These are phyloP conservation scores for Neopipo cinnamomea DNA, from an alignment of 2,113 vertebrate genomes.

Conservation along the genomic window DNA sequence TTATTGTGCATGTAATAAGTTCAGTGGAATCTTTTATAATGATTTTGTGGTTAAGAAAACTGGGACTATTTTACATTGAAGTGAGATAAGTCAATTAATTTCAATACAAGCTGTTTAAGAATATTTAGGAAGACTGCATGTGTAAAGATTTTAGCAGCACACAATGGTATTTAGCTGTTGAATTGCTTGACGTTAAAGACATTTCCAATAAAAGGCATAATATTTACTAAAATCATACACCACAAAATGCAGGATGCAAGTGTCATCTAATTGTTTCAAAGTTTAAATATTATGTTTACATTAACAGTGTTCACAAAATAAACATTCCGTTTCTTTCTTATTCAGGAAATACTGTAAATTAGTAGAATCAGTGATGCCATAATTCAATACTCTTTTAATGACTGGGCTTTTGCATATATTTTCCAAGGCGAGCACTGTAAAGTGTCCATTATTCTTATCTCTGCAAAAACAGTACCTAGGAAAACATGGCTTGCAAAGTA, in stretches of 20 bases:
- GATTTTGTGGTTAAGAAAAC: neutral
- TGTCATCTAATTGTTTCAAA: neutral
- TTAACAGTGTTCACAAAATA: neutral
- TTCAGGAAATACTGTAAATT: neutral
- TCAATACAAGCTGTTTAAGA: neutral
- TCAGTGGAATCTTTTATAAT: neutral
- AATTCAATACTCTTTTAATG: neutral
- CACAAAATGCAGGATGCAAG: neutral
- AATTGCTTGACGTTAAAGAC: neutral
- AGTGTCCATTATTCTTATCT: neutral
- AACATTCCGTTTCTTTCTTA: neutral
- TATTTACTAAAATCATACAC: neutral
- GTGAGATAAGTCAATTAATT: neutral
- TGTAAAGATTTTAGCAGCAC: neutral
- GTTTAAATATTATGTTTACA: neutral
- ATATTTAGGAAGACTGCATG: neutral
- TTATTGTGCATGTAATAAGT: neutral
- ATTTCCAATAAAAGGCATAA: neutral
- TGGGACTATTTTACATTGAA: neutral
- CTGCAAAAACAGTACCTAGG: neutral
- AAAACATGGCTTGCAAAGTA: neutral
- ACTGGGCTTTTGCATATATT: accelerated
- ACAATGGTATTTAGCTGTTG: neutral
- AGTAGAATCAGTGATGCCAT: neutral
- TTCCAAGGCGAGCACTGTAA: neutral